These are phyloP conservation scores for Drosophila nebulosa DNA, from an alignment of 1,140 invertebrate species.

Conservation along the genomic window DNA sequence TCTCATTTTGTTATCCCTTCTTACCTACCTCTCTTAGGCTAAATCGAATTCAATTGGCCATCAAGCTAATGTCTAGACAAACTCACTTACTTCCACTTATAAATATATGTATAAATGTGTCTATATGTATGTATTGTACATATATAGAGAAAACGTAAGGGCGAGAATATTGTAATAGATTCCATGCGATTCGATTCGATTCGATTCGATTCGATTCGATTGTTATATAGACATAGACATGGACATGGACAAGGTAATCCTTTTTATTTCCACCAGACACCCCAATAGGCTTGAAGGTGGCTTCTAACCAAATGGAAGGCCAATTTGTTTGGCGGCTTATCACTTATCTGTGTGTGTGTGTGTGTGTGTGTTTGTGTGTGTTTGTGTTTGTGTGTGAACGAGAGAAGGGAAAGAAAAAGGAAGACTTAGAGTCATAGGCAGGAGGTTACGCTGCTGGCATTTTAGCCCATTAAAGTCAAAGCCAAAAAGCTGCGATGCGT, in stretches of 20 bases:
- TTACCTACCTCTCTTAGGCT: not conserved
- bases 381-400: not conserved
- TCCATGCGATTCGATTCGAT: not conserved
- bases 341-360: slow-evolving; percentile 56
- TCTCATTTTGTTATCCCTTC: not conserved
- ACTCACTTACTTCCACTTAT: not conserved
- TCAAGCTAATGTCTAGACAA: slow-evolving; percentile 1
- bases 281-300: not conserved
- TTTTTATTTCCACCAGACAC: not conserved
- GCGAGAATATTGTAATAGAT: slow-evolving; percentile 1
- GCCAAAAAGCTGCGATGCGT: not conserved
- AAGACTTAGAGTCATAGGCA: not conserved
- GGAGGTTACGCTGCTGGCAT: slow-evolving; percentile 17
- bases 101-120: not conserved
- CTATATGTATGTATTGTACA: not conserved
- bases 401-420: no score
- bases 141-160: not conserved
- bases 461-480: slow-evolving; percentile 1
- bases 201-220: not conserved
- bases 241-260: not conserved
- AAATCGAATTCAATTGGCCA: slow-evolving; percentile 1
- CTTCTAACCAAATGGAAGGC: not conserved
- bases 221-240: not conserved
- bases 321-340: slow-evolving; percentile 70
- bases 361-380: not conserved